Evolutionary conservation across 2,888 invertebrate species (phyloP).

Genomic region (Drosophila bunnanda): DNA sequence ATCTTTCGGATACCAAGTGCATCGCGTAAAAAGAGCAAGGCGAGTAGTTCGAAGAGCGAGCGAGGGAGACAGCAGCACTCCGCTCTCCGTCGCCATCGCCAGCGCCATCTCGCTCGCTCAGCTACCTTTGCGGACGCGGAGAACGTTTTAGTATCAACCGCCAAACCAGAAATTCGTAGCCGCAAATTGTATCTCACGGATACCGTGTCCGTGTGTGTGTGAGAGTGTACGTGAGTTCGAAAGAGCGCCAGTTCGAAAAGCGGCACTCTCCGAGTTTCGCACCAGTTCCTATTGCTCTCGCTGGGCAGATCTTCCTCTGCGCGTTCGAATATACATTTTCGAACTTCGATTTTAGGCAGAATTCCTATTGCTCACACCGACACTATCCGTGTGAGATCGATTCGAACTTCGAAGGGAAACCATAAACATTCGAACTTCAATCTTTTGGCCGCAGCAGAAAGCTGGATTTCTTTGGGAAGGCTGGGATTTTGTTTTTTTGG

Average conservation of each 20-base stretch:
- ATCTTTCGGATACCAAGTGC: constrained; percentile 65
- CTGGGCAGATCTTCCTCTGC: constrained; percentile 24
- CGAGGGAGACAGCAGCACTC: constrained; percentile 62
- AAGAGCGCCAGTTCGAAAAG: constrained; percentile 68
- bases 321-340: constrained; percentile 33
- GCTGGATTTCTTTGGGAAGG: constrained; percentile 3
- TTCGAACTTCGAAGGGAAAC: constrained; percentile 18
- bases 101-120: constrained; percentile 51
- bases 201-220: too few species aligned
- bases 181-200: constrained; percentile 52
- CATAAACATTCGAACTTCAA: constrained; percentile 53
- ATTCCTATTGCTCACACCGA: constrained; percentile 75
- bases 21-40: constrained; percentile 55
- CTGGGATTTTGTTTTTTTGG: constrained; percentile 1
- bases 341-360: constrained; percentile 37
- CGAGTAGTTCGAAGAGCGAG: constrained; percentile 57
- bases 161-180: constrained; percentile 62
- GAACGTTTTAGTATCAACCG: constrained; percentile 53
- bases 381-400: constrained; percentile 66
- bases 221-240: constrained; percentile 60
- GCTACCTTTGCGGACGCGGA: constrained; percentile 72
- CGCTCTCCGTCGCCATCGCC: constrained; percentile 14
- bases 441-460: constrained; percentile 38
- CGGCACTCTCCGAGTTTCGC: constrained; percentile 26
- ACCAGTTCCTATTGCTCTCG: constrained; percentile 40